These are phyloP conservation scores for Gorsachius magnificus DNA, from an alignment of 2,797 vertebrate species.

Conservation along the genomic window DNA sequence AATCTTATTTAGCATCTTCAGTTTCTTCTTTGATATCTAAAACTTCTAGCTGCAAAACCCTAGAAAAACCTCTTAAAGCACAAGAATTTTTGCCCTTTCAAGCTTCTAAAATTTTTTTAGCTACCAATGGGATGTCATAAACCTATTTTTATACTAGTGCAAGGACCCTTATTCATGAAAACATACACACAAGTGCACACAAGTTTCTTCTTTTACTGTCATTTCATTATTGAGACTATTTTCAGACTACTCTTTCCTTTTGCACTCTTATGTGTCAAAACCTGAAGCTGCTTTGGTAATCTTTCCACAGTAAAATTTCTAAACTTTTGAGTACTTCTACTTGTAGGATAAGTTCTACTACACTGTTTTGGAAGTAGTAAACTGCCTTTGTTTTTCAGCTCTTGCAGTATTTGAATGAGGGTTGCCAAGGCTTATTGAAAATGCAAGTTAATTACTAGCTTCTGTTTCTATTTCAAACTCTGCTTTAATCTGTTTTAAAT, in stretches of 20 bases:
- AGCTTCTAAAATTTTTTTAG: background rate
- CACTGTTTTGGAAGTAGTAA: background rate
- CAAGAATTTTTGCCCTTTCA: background rate
- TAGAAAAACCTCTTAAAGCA: background rate
- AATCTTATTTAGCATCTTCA: background rate
- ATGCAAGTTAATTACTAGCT: background rate
- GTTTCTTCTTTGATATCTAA: background rate
- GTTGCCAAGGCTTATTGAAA: background rate
- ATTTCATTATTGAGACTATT: background rate
- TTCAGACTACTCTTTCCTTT: background rate
- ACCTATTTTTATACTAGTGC: background rate
- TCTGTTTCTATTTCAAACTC: background rate
- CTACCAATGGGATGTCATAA: background rate
- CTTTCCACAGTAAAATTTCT: background rate
- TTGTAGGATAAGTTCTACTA: background rate
- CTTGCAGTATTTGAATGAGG: background rate
- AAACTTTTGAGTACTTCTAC: background rate
- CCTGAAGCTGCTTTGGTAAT: background rate
- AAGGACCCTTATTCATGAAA: background rate
- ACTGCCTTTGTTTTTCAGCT: background rate
- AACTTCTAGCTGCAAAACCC: background rate
- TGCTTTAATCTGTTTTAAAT: background rate
- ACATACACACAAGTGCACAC: rapidly evolving
- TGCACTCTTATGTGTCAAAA: background rate
- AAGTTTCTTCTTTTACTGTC: background rate